Evolutionary conservation across 2,888 invertebrate species (phyloP).

Genomic region (Meandrusa payeni): DNA sequence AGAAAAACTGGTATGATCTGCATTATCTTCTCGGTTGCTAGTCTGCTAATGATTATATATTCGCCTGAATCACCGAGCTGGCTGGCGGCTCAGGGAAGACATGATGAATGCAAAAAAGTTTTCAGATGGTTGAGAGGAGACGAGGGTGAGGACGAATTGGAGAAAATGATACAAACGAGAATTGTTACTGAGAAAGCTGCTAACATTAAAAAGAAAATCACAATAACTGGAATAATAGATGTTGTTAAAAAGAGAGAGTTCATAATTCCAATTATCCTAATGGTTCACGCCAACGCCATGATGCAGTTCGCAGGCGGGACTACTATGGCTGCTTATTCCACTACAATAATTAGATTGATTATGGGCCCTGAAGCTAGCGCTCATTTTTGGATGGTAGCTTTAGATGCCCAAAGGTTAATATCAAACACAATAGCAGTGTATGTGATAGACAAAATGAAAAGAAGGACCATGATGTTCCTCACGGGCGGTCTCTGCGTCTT

Average conservation of each 20-base stretch:
- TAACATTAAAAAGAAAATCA: constrained; percentile 29
- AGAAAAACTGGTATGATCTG: constrained; percentile 71
- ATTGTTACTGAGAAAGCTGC: constrained; percentile 33
- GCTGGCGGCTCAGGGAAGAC: constrained; percentile 76
- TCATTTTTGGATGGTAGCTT: constrained; percentile 82
- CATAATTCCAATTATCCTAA: constrained; percentile 76
- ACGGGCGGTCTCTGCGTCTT: constrained; percentile 79
- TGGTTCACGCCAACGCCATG: constrained; percentile 81
- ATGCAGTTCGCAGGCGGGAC: constrained; percentile 84
- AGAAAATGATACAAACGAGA: constrained; percentile 48
- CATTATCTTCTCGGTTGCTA: constrained; percentile 60
- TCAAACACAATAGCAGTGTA: constrained; percentile 80
- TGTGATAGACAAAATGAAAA: constrained; percentile 78
- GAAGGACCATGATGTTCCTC: constrained; percentile 79
- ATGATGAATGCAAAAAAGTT: constrained; percentile 72
- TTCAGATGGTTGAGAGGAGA: constrained; percentile 80
- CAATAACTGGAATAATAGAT: constrained; percentile 30
- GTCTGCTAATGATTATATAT: constrained; percentile 56
- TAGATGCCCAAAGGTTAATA: constrained; percentile 81
- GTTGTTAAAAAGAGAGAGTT: constrained; percentile 62
- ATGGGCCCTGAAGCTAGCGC: constrained; percentile 80
- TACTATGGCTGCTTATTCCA: constrained; percentile 84
- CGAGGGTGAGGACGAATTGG: constrained; percentile 55
- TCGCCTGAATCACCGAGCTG: constrained; percentile 84
- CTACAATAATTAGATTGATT: constrained; percentile 76